phyloP scores from a whole-genome alignment of 2,797 vertebrate species.

The Rallus crepitans region DNA sequence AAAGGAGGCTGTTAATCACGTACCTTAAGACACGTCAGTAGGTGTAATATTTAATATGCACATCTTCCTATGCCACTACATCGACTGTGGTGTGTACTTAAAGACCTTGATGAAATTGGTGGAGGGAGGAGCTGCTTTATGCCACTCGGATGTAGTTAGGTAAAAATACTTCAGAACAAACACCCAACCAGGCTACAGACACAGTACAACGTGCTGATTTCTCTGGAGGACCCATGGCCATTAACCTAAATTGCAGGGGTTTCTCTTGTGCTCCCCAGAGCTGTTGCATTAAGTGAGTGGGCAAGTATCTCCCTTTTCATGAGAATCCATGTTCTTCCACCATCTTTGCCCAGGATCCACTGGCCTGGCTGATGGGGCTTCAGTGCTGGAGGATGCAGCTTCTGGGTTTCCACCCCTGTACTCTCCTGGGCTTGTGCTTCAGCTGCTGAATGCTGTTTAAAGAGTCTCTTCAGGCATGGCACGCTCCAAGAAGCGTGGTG shows the following conservation, averaged over 20 bases:
- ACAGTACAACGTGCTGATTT: not conserved
- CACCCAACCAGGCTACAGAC: not conserved
- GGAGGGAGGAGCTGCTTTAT: conserved; percentile 30
- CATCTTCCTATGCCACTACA: conserved; percentile 35
- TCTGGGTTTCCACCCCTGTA: not conserved
- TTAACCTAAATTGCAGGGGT: not conserved
- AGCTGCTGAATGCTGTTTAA: not conserved
- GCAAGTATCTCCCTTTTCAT: not conserved
- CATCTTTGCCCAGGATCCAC: rapidly evolving
- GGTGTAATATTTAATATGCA: conserved; percentile 50
- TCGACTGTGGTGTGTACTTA: conserved; percentile 15
- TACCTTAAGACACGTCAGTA: conserved; percentile 11
- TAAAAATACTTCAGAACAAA: not conserved
- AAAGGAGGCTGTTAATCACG: not conserved
- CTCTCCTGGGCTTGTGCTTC: not conserved
- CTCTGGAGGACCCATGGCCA: not conserved
- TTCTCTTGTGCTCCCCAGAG: not conserved
- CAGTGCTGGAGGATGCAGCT: not conserved
- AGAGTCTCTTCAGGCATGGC: not conserved
- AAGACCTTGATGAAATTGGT: conserved; percentile 23
- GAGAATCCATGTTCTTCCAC: not conserved
- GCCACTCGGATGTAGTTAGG: not conserved
- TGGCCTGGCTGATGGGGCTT: not conserved
- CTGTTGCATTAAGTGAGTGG: not conserved
- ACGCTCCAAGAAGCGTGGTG: not conserved